phyloP scores from a whole-genome alignment of 2,888 invertebrate genomes.

The Drosophila meridionalis region DNA sequence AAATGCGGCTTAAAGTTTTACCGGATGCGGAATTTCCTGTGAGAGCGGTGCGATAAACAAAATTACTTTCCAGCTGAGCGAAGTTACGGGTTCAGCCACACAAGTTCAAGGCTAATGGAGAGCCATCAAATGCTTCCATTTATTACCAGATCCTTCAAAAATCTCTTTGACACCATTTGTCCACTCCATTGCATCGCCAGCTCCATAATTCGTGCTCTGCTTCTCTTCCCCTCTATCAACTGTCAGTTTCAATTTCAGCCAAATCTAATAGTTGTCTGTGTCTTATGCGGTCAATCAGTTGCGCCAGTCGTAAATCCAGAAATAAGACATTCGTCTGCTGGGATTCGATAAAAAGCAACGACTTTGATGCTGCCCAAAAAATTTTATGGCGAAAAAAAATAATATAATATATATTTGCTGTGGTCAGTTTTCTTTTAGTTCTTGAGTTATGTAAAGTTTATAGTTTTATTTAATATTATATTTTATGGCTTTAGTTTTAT shows the following conservation, averaged over 20 bases:
- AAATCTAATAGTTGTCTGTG: slow-evolving; percentile 42
- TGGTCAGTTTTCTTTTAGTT: slow-evolving; percentile 1
- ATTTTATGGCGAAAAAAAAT: background rate
- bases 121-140: slow-evolving; percentile 38
- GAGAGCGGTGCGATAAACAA: slow-evolving; percentile 39
- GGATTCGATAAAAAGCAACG: slow-evolving; percentile 9
- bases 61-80: slow-evolving; percentile 55
- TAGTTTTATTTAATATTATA: background rate
- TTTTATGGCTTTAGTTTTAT: background rate
- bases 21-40: slow-evolving; percentile 67
- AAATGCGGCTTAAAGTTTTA: slow-evolving; percentile 77
- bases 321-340: slow-evolving; percentile 24
- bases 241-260: slow-evolving; percentile 49
- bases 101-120: slow-evolving; percentile 66
- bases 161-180: slow-evolving; percentile 52
- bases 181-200: slow-evolving; percentile 23
- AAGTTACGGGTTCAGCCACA: slow-evolving; percentile 8
- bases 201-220: slow-evolving; percentile 23
- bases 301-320: slow-evolving; percentile 41
- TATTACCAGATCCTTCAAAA: slow-evolving; percentile 31
- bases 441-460: background rate
- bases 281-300: slow-evolving; percentile 43
- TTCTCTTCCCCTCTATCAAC: background rate
- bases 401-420: background rate
- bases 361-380: background rate